Percentiles rank a stretch among this genome's conserved stretches.
These are phyloP conservation scores for Anoplolepis gracilipes DNA, from an alignment of 1,140 invertebrate species.

Conservation along the genomic window DNA sequence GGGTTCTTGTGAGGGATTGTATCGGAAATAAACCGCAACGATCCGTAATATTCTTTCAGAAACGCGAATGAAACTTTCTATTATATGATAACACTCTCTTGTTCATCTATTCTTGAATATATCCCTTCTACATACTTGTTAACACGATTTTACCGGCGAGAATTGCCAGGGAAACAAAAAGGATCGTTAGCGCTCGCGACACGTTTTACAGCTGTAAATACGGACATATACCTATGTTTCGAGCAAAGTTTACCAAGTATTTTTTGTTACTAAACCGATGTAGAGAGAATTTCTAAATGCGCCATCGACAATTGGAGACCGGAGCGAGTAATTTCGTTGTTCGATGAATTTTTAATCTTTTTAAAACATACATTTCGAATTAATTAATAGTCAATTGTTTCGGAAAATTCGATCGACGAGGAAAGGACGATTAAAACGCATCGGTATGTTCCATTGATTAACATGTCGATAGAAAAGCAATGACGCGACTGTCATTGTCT, in stretches of 20 bases:
- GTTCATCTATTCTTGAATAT: conserved; percentile 46
- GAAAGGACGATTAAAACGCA: not conserved
- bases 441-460: not conserved
- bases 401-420: not conserved
- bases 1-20: too few species aligned
- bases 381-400: too few species aligned
- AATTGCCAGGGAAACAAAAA: conserved; percentile 42
- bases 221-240: not conserved
- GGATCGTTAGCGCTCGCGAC: conserved; percentile 48
- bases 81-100: conserved; percentile 45
- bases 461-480: not conserved
- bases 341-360: too few species aligned
- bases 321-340: too few species aligned
- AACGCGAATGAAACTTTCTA: not conserved
- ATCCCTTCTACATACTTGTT: conserved; percentile 49
- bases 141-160: conserved; percentile 12
- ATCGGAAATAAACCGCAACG: too few species aligned
- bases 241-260: not conserved
- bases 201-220: conserved; percentile 22
- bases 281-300: not conserved
- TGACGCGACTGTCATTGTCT: not conserved
- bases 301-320: too few species aligned
- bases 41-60: too few species aligned
- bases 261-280: not conserved
- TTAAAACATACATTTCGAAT: too few species aligned